Conservation (phyloP, 2,888 invertebrate species). For the Volucella inanis region DNA sequence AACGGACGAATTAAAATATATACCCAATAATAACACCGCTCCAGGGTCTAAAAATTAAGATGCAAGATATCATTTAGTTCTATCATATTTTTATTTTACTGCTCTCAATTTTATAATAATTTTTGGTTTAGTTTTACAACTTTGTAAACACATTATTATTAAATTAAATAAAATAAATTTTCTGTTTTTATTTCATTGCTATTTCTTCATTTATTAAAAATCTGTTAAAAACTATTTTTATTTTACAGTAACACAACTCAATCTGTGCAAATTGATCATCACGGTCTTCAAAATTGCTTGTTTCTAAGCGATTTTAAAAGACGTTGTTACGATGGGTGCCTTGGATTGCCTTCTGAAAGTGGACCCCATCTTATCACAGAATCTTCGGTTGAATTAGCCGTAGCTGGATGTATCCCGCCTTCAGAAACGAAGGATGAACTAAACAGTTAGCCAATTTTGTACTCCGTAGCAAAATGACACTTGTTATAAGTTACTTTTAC, state of each 20-base stretch:
- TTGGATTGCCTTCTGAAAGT: conserved; percentile 38
- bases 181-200: neutral
- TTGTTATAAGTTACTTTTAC: conserved; percentile 66
- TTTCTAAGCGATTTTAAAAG: conserved; percentile 86
- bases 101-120: too few relatives aligned
- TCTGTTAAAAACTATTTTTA: conserved; percentile 13
- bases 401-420: conserved; percentile 36
- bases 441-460: conserved; percentile 56
- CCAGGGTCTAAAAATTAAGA: too few relatives aligned
- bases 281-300: conserved; percentile 83
- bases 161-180: too few relatives aligned
- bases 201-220: conserved; percentile 9
- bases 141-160: too few relatives aligned
- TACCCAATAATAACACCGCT: too few relatives aligned
- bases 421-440: conserved; percentile 44
- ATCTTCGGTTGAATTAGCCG: conserved; percentile 41
- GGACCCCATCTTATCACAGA: conserved; percentile 32
- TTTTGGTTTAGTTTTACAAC: too few relatives aligned
- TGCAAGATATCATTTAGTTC: too few relatives aligned
- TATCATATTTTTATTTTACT: too few relatives aligned
- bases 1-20: too few relatives aligned
- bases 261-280: conserved; percentile 86
- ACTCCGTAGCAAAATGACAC: conserved; percentile 38
- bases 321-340: conserved; percentile 85
- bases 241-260: conserved; percentile 86